Percentiles rank a stretch among this genome's conserved stretches.
These are phyloP conservation scores for Chaenocephalus aceratus DNA, from an alignment of 2,113 vertebrate genomes.

Conservation along the genomic window DNA sequence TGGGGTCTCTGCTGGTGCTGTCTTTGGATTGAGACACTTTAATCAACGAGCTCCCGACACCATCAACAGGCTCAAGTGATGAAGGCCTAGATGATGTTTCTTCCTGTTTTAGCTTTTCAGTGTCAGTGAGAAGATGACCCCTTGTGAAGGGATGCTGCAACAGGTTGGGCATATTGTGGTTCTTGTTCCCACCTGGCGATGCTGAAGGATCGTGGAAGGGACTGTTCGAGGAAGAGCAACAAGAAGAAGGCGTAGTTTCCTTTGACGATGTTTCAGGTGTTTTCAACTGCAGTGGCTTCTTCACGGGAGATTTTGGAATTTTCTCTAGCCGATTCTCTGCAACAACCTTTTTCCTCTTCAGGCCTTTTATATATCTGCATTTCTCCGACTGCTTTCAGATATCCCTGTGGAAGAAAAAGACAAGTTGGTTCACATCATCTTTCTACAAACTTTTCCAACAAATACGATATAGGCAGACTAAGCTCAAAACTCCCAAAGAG, in stretches of 20 bases:
- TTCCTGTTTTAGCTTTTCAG: conserved; percentile 75
- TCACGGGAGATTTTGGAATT: conserved; percentile 96
- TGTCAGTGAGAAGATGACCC: conserved; percentile 69
- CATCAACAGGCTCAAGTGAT: conserved; percentile 74
- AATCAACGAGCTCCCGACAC: conserved; percentile 64
- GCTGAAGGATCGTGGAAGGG: conserved; percentile 64
- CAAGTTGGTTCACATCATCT: conserved; percentile 2
- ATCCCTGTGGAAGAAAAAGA: conserved; percentile 80
- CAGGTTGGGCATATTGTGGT: conserved; percentile 63
- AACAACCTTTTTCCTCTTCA: conserved; percentile 98
- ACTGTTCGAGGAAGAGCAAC: conserved; percentile 72
- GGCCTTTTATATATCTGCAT: conserved; percentile 90
- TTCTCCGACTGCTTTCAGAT: conserved; percentile 86
- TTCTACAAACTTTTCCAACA: background rate
- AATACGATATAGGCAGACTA: background rate
- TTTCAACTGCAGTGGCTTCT: conserved; percentile 89
- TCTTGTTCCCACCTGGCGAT: conserved; percentile 80
- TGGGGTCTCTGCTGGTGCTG: conserved; percentile 79
- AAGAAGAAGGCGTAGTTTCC: conserved; percentile 55
- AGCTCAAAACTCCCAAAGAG: background rate
- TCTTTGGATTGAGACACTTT: conserved; percentile 66
- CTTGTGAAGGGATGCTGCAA: conserved; percentile 55
- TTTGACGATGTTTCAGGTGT: conserved; percentile 77
- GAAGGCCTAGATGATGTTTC: conserved; percentile 72
- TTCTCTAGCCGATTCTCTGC: conserved; percentile 95